phyloP scores from a whole-genome alignment of 2,888 invertebrate species.

The Cantharis lateralis region DNA sequence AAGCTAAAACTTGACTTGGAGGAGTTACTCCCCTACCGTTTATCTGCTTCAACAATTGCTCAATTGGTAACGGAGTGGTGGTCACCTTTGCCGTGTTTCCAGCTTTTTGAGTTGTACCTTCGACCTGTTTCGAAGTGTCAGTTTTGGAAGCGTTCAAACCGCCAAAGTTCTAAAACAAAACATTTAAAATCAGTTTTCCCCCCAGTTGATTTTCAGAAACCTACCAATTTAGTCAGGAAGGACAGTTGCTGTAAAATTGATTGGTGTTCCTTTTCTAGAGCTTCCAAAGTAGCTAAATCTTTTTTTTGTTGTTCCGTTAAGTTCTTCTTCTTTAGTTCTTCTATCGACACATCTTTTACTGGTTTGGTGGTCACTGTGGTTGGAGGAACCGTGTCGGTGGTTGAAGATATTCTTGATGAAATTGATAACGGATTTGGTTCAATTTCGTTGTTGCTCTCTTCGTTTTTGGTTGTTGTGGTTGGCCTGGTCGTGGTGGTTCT shows the following conservation, averaged over 20 bases:
- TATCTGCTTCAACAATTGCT: conserved; percentile 49
- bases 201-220: background rate
- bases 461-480: conserved; percentile 7
- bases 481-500: background rate
- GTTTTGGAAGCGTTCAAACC: background rate
- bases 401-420: background rate
- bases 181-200: background rate
- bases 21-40: conserved; percentile 42
- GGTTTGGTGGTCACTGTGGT: background rate
- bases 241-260: conserved; percentile 52
- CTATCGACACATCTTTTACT: background rate
- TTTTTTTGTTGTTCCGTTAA: conserved; percentile 51
- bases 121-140: conserved; percentile 35
- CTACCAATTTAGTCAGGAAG: conserved; percentile 47
- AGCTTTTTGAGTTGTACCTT: background rate
- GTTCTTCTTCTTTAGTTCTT: conserved; percentile 40
- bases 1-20: conserved; percentile 40
- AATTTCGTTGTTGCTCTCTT: background rate
- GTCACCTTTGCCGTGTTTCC: conserved; percentile 1
- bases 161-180: conserved; percentile 38
- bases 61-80: conserved; percentile 15
- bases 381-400: background rate
- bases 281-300: conserved; percentile 50
- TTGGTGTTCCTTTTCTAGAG: conserved; percentile 52
- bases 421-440: background rate